Evolutionary conservation across 2,888 invertebrate genomes (phyloP), one percentile per base, ranked within the genome.

Genomic region (Steinernema scapterisci): DNA sequence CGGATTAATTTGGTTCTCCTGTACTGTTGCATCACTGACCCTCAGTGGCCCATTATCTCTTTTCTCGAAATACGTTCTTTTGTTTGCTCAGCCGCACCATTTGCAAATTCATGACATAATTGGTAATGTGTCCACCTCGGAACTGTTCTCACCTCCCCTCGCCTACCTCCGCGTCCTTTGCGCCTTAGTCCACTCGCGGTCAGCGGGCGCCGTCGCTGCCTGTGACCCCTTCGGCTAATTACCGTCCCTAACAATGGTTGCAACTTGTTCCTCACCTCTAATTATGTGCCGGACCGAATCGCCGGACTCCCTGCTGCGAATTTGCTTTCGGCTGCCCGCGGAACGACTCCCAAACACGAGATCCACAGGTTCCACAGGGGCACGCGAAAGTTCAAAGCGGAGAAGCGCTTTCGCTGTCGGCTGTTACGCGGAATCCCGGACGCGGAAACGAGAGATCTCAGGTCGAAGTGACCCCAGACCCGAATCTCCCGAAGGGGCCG

Each of bases 261-360:
- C 63, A 27, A 63, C 63, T 63, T 63, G 63, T 63, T 54, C 63
- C 27, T 31, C 27, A 63, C 63, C 63, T 63, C 63, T 63, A 63
- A 63, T 63, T 63, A 63, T 63, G 63, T 63, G 63, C 31, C 27
- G 27, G 63, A 27, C 63, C 45, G 45, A 7, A 16, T 16, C 7
- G 54, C 23, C n/a, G 13, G 21, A 54, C 54, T 31, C 63, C 63
- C 13, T 63, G 63, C 63, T 63, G 63, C 3, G 63, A 11, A 13
- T 1, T 1, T 5, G 63, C 63, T 63, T 63, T 63, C 63, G 63
- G 63, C 31, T 16, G 63, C 19, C 63, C 16, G 1, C 19, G n/a
- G 48, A n/a, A 16, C n/a, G n/a, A 16, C 48, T 48, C 48, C n/a
- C 48, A 16, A 19, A n/a, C 13, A 7, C 63, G 63, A 19, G 63